Base-by-base conservation (phyloP, 2,113 vertebrate species). In the Heterocephalus glaber region DNA sequence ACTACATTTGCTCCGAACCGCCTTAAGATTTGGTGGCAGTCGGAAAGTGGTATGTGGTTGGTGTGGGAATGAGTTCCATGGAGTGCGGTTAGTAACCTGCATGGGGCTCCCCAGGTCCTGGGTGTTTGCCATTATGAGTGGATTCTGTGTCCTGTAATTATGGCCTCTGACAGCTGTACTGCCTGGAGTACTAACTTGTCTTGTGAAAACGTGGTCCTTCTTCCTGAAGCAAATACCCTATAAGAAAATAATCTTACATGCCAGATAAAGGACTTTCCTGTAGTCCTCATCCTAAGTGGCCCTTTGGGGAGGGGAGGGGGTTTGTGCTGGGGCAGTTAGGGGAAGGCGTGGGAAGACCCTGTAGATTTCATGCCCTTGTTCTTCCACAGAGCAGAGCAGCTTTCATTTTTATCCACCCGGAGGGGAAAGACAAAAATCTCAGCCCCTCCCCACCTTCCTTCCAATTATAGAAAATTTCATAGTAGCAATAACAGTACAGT, bases 21-120 rank as follows among this genome's bases (percentile, higher is more conserved):
- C 86, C 98, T 99, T 70, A 99, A 99, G 98, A 99, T 99, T 76
- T 99, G 99, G 99, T 99, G 99, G 99, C 99, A 99, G 96, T 99
- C 99, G 0, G 99, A 99, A 99, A 99, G 99, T 65, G 99, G 99
- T 99, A 98, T 76, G 98, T 68, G 13, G 38, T 84, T 98, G 86
- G 54, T 86, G 70, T 76, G 98, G 97, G 93, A 95, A 93, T 63
- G 87, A 14, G 93, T 96, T 90, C 66, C 44, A 13, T 52, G 47
- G 20, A 83, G 28, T 81, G 72, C 70, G 95, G 74, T 38, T 85
- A 61, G 60, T 81, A 86, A 80, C 82, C 49, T 58, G n/a, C 77
- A 92, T 96, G 97, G 96, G 41, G 94, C 97, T 97, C 94, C 91
- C 88, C 86, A 85, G 58, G 88, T 94, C 86, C 93, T 81, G 66